Evolutionary conservation across 2,888 invertebrate genomes (phyloP).

Genomic region (Protophormia terraenovae): DNA sequence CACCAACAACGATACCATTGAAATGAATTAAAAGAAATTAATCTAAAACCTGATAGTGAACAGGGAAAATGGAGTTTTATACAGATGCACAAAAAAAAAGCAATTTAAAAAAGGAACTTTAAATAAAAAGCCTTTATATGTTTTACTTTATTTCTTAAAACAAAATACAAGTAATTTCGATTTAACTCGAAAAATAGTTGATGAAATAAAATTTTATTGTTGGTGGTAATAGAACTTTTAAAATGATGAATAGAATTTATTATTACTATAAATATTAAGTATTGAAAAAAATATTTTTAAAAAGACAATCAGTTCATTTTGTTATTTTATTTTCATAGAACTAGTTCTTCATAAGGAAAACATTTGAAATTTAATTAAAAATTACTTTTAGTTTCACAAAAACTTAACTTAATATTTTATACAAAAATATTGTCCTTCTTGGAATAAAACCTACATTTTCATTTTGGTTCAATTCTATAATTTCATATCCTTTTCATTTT

Average conservation of each 20-base stretch:
- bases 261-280: too few species aligned
- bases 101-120: neutral
- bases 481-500: too few species aligned
- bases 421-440: too few species aligned
- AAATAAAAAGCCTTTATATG: neutral
- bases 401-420: too few species aligned
- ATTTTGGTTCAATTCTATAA: too few species aligned
- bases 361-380: too few species aligned
- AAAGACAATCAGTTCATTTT: too few species aligned
- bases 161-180: neutral
- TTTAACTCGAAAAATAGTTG: neutral
- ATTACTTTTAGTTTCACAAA: too few species aligned
- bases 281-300: too few species aligned
- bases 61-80: constrained; percentile 10
- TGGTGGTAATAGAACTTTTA: neutral
- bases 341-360: too few species aligned
- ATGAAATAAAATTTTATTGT: neutral
- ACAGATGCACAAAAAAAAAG: constrained; percentile 16
- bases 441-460: too few species aligned
- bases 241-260: neutral
- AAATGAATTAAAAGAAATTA: constrained; percentile 51
- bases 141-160: neutral
- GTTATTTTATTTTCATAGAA: too few species aligned
- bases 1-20: neutral
- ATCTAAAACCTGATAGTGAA: constrained; percentile 32